phyloP scores from a whole-genome alignment of 2,113 vertebrate species.

The Rhineura floridana region DNA sequence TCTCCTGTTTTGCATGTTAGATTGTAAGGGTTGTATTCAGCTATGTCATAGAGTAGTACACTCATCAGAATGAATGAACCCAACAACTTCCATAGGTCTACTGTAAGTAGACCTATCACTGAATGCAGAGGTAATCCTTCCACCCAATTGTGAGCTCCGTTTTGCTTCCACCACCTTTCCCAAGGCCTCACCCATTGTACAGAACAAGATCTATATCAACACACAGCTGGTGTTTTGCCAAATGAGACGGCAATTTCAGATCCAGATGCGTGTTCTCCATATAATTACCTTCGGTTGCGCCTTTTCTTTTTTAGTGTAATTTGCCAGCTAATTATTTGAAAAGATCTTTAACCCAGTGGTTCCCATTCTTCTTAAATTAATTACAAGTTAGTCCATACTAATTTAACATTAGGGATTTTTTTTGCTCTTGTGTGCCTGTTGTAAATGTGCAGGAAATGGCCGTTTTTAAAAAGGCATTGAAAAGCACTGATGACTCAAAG shows the following conservation, averaged over 20 bases:
- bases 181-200: not conserved
- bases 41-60: not conserved
- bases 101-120: no score
- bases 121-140: not conserved
- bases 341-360: constrained; percentile 56
- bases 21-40: no score
- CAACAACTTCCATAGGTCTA: no score
- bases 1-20: not conserved
- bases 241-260: constrained; percentile 44
- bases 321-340: constrained; percentile 63
- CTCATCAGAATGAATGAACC: no score
- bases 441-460: not conserved
- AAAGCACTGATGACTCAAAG: not conserved
- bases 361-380: constrained; percentile 67
- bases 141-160: not conserved
- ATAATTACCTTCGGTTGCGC: constrained; percentile 59
- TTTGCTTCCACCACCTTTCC: not conserved
- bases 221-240: constrained; percentile 49
- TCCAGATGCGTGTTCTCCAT: constrained; percentile 50
- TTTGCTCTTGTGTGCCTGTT: constrained; percentile 30
- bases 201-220: constrained; percentile 6
- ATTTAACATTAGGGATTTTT: constrained; percentile 52
- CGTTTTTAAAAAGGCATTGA: not conserved
- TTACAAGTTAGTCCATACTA: constrained; percentile 59
- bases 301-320: constrained; percentile 56